Base-by-base conservation (phyloP, 2,113 vertebrate species). In the Sorex araneus region DNA sequence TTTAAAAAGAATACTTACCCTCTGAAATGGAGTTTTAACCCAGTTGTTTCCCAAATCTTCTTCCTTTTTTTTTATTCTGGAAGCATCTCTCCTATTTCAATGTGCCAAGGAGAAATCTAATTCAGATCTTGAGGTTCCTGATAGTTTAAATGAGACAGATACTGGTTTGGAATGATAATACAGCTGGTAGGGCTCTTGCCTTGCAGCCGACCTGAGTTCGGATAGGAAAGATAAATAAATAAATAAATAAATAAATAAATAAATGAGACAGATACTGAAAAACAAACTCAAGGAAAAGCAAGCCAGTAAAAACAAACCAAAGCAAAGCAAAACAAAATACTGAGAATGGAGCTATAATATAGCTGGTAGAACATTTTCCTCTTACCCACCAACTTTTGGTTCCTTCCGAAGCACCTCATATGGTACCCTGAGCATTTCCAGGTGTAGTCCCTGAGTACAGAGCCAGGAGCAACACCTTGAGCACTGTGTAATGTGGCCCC, bases 71-170 rank as follows among this genome's bases (percentile, higher is more conserved):
- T 54, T 54, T 54, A 15, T 23, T 78, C n/a, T 73, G n/a, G n/a
- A 3, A 57, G 15, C 25, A n/a, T 3, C 0, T 1, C 28, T 66
- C 28, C 2, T 10, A 54, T 34, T 2, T 3, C 8, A 2, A 74
- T 75, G 11, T 36, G 28, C 30, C 71, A 0, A 8, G 6, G 32
- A 76, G n/a, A 64, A 40, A 45, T 32, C 3, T 45, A 9, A 45
- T 6, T 28, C 40, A 81, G 36, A 40, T 74, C 18, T 40, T 70
- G 28, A 50, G 15, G 34, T 70, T 5, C 66, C 73, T 7, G 19
- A 28, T 27, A 69, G 21, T 84, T 87, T 32, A 91, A 63, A 32
- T 74, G 7, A 4, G 23, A 63, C 4, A 40, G 25, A 28, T 60
- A 76, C 27, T 73, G 57, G 21, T 19, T 40, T 40, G 40, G 40